Evolutionary conservation across 2,888 invertebrate genomes (phyloP).

Genomic region (Ceriagrion tenellum): DNA sequence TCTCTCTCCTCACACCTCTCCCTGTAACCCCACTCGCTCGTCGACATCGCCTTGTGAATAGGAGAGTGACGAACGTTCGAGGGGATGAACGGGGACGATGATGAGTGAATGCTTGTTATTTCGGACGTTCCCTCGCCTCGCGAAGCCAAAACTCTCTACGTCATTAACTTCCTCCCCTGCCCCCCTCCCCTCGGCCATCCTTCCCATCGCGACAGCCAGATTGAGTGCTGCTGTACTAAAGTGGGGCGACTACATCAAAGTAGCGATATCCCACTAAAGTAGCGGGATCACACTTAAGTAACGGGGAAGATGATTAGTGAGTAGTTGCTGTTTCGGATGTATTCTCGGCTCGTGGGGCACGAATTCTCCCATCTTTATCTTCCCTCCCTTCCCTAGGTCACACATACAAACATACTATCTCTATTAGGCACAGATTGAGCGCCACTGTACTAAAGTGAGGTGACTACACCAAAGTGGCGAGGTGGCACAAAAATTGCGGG

Average conservation of each 20-base stretch:
- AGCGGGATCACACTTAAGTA: too few relatives aligned
- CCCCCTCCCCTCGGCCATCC: neutral
- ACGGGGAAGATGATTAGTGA: slow-evolving; percentile 11
- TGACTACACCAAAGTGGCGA: too few relatives aligned
- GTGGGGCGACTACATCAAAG: too few relatives aligned
- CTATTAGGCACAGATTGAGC: too few relatives aligned
- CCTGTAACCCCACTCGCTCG: neutral
- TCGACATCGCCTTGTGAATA: slow-evolving; percentile 44
- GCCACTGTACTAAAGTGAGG: too few relatives aligned
- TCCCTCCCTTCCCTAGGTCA: neutral
- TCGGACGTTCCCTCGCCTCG: slow-evolving; percentile 39
- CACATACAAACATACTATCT: neutral
- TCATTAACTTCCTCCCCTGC: neutral
- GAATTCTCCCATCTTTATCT: neutral
- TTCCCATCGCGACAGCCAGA: neutral
- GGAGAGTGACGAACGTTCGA: slow-evolving; percentile 35
- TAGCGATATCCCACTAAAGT: too few relatives aligned
- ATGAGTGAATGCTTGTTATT: slow-evolving; percentile 54
- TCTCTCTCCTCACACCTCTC: too few relatives aligned
- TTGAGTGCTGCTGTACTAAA: too few relatives aligned
- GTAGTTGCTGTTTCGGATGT: slow-evolving; percentile 56
- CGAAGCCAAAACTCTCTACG: neutral
- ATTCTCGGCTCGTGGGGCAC: neutral
- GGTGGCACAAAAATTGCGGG: too few relatives aligned
- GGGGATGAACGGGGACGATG: neutral